Conservation (phyloP, 1,140 invertebrate species). For the Drosophila subpulchrella region DNA sequence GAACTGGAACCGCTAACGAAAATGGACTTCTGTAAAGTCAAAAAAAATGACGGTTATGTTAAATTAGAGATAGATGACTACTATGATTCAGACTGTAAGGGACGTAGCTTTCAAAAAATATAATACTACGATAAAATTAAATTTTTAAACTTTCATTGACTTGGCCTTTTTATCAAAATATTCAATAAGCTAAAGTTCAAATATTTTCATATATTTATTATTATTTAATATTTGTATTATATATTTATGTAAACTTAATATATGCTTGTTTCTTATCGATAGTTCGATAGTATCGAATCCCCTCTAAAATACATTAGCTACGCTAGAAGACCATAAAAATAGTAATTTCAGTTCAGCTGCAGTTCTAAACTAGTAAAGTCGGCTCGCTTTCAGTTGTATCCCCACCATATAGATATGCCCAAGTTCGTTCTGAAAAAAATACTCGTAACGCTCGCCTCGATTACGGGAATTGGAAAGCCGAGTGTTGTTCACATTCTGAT, state of each 20-base stretch:
- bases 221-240: not conserved
- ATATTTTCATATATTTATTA: not conserved
- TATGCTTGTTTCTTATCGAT: no score
- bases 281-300: not conserved
- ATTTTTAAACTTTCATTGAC: no score
- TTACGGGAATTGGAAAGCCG: slow-evolving; percentile 94
- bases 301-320: not conserved
- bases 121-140: no score
- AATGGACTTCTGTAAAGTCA: not conserved
- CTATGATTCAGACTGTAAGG: not conserved
- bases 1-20: not conserved
- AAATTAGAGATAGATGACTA: not conserved
- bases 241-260: not conserved
- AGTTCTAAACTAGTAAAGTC: not conserved
- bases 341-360: not conserved
- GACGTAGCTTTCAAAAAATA: not conserved
- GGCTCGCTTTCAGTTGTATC: not conserved
- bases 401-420: not conserved
- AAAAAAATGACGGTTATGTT: not conserved
- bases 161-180: no score
- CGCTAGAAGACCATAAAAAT: not conserved
- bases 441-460: slow-evolving; percentile 6
- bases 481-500: slow-evolving; percentile 98
- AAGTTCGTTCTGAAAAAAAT: not conserved
- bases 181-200: no score